These are phyloP conservation scores for Actinemys pallida DNA, from an alignment of 2,113 vertebrate species.

Conservation along the genomic window DNA sequence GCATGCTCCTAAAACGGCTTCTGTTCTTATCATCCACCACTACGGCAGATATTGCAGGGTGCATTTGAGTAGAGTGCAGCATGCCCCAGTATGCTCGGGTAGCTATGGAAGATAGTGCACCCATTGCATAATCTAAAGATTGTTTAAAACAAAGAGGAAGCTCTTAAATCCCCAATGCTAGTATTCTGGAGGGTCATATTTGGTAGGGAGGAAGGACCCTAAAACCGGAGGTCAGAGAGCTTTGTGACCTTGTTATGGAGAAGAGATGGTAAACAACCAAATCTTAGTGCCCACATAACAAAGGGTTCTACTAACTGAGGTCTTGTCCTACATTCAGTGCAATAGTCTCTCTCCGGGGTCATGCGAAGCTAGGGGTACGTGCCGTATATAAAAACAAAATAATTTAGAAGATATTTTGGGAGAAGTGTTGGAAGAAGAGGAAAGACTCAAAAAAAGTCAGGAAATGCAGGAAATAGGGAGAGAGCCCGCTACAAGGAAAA, in stretches of 20 bases:
- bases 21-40: too few species aligned
- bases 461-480: background rate
- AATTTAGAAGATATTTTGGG: background rate
- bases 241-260: too few species aligned
- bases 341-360: background rate
- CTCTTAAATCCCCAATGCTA: too few species aligned
- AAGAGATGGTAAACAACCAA: background rate
- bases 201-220: background rate
- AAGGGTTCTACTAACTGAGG: background rate
- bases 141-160: too few species aligned
- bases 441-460: background rate
- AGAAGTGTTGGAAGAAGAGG: background rate
- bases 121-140: too few species aligned
- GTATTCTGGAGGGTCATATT: background rate
- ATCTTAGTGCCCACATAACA: background rate
- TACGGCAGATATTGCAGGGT: too few species aligned
- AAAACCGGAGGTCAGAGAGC: too few species aligned
- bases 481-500: background rate
- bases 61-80: too few species aligned
- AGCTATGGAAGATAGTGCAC: too few species aligned
- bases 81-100: too few species aligned
- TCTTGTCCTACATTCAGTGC: background rate
- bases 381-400: background rate
- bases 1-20: too few species aligned
- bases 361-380: background rate